Percentiles rank a stretch among this genome's conserved stretches.
These are phyloP conservation scores for Diorhabda carinulata DNA, from an alignment of 1,140 invertebrate genomes.

Conservation along the genomic window DNA sequence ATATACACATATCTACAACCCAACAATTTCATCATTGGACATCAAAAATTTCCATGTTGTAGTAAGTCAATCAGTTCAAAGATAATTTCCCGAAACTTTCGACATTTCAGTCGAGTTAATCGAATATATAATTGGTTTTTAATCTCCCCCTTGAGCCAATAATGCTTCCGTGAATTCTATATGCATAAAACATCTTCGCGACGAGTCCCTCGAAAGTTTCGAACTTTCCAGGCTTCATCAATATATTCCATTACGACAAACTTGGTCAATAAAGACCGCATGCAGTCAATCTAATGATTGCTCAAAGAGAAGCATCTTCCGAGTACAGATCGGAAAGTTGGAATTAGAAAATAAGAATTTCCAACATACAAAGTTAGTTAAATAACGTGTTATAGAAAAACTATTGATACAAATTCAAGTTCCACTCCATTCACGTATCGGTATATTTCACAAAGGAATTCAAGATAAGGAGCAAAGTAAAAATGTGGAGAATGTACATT, in stretches of 20 bases:
- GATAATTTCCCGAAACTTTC: background rate
- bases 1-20: background rate
- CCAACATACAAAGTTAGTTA: too few relatives aligned
- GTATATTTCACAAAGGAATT: too few relatives aligned
- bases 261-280: slow-evolving; percentile 9
- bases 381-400: too few relatives aligned
- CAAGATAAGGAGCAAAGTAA: too few relatives aligned
- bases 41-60: background rate
- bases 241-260: slow-evolving; percentile 10
- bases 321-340: too few relatives aligned
- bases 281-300: background rate
- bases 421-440: too few relatives aligned
- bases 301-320: too few relatives aligned
- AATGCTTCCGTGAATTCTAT: background rate
- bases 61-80: background rate
- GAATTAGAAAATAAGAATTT: too few relatives aligned
- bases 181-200: background rate
- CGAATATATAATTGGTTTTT: slow-evolving; percentile 10
- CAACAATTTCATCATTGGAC: too few relatives aligned
- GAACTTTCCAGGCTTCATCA: slow-evolving; percentile 11
- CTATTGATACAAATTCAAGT: too few relatives aligned
- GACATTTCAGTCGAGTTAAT: background rate
- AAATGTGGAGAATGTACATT: too few relatives aligned
- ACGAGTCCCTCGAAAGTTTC: background rate
- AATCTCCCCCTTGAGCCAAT: background rate